Conservation (phyloP, 1,140 invertebrate species). For the Diachasmimorpha longicaudata region DNA sequence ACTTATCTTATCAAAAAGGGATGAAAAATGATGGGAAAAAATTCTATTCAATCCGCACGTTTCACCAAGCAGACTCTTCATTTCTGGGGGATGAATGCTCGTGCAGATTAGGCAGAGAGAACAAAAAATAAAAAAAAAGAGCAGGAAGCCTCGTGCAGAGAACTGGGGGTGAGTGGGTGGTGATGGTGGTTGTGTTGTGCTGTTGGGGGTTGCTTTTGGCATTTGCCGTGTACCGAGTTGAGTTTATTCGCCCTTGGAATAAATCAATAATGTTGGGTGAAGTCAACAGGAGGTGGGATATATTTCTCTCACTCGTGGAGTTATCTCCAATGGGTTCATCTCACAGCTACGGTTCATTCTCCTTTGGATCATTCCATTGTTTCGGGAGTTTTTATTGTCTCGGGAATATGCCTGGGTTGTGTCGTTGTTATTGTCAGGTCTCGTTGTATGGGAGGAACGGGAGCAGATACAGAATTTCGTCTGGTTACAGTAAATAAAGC, state of each 20-base stretch:
- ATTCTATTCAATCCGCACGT: neutral
- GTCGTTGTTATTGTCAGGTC: neutral
- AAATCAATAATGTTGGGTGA: constrained; percentile 48
- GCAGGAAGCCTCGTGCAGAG: neutral
- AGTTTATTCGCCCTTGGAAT: constrained; percentile 42
- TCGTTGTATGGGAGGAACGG: neutral
- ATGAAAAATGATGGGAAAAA: neutral
- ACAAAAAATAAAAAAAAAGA: neutral
- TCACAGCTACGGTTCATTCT: constrained; percentile 4
- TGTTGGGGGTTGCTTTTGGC: constrained; percentile 5
- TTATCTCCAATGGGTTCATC: constrained; percentile 4
- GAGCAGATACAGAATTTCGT: too few species aligned
- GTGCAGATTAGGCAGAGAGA: constrained; percentile 7
- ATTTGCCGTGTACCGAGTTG: constrained; percentile 20
- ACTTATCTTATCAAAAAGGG: neutral
- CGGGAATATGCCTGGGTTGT: neutral
- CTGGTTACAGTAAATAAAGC: too few species aligned
- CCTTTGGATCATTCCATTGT: neutral
- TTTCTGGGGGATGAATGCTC: neutral
- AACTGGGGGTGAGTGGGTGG: neutral
- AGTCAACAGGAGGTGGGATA: neutral
- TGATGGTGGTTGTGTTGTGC: neutral
- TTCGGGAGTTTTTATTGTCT: neutral
- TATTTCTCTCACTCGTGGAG: constrained; percentile 8
- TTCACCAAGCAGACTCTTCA: neutral